Conservation (phyloP, 2,888 invertebrate species). For the Apotomis capreana region DNA sequence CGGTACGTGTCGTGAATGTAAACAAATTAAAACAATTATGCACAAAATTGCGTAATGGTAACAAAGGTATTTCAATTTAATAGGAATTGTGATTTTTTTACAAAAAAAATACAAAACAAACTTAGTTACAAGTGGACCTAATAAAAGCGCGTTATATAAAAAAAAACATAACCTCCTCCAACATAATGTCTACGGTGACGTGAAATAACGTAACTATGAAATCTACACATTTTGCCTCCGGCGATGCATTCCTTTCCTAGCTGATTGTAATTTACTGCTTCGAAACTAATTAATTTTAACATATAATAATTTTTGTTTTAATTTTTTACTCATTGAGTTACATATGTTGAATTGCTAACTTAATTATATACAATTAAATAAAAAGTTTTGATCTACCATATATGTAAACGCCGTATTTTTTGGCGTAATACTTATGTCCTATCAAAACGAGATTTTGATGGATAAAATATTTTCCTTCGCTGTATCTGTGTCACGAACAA, state of each 20-base stretch:
- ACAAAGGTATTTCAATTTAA: neutral
- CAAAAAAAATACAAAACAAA: no score
- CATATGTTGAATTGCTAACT: neutral
- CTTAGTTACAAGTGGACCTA: no score
- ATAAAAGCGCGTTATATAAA: no score
- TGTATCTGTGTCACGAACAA: slow-evolving; percentile 74
- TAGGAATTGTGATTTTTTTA: neutral
- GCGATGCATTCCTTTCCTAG: neutral
- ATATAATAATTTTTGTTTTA: neutral
- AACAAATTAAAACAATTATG: slow-evolving; percentile 23
- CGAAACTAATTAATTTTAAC: slow-evolving; percentile 11
- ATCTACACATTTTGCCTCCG: neutral
- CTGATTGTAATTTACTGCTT: slow-evolving; percentile 24
- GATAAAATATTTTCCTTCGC: slow-evolving; percentile 64
- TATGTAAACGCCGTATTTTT: neutral
- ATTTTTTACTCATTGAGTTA: neutral
- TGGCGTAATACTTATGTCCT: no score
- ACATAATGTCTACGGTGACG: neutral
- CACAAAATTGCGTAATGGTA: neutral
- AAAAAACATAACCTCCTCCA: neutral
- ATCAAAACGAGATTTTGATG: slow-evolving; percentile 52
- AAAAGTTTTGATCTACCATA: neutral
- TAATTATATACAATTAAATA: neutral
- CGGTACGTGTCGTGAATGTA: neutral
- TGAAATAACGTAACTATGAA: slow-evolving; percentile 7